These are phyloP conservation scores for Acrocera orbiculus DNA, from an alignment of 2,888 invertebrate species.

Conservation along the genomic window DNA sequence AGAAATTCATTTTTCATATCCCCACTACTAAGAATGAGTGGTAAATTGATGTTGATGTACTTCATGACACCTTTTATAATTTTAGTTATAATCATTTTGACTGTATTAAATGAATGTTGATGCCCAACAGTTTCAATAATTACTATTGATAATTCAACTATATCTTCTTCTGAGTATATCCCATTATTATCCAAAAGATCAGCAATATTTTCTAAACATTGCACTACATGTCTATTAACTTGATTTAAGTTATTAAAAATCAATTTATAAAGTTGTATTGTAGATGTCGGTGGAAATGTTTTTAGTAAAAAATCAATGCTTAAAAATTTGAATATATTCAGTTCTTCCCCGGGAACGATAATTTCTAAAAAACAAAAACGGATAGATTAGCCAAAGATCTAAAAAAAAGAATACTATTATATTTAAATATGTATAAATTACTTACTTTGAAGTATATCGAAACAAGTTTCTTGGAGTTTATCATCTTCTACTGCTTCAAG, in stretches of 20 bases:
- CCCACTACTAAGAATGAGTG: slow-evolving; percentile 13
- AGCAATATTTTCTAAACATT: slow-evolving; percentile 16
- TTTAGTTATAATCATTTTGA: too few species aligned
- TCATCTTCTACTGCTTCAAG: slow-evolving; percentile 14
- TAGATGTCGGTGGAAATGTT: slow-evolving; percentile 16
- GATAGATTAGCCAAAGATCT: neutral
- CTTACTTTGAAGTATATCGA: slow-evolving; percentile 16
- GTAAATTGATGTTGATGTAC: slow-evolving; percentile 13
- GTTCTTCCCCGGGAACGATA: slow-evolving; percentile 23
- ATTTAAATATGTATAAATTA: slow-evolving; percentile 1
- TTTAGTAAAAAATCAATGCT: slow-evolving; percentile 16
- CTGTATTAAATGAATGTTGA: slow-evolving; percentile 13
- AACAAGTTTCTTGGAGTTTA: slow-evolving; percentile 11
- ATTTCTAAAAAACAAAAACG: slow-evolving; percentile 16
- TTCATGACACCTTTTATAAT: slow-evolving; percentile 15
- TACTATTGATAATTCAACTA: slow-evolving; percentile 18
- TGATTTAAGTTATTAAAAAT: slow-evolving; percentile 18
- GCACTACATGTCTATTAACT: slow-evolving; percentile 18
- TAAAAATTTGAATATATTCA: slow-evolving; percentile 21
- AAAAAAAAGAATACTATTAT: neutral
- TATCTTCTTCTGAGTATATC: slow-evolving; percentile 13
- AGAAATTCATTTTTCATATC: slow-evolving; percentile 19
- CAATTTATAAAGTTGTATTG: slow-evolving; percentile 20
- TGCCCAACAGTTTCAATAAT: slow-evolving; percentile 20
- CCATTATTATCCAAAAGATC: slow-evolving; percentile 10